Conservation (phyloP, 64 coral and sea anemone species). For the Dendrophyllia cribrosa region DNA sequence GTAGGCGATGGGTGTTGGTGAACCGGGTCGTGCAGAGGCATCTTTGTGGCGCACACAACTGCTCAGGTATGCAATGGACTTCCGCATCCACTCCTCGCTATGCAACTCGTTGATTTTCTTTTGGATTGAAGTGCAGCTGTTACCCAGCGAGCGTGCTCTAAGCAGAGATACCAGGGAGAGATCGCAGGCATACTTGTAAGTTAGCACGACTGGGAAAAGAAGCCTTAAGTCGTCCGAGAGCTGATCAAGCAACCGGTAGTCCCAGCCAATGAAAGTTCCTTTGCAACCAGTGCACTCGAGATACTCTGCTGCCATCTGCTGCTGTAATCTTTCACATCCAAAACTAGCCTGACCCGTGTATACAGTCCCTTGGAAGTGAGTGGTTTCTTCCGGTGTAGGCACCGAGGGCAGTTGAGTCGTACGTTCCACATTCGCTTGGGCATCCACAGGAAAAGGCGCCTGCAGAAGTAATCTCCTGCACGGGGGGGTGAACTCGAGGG, state of each 20-base stretch:
- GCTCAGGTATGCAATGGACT: background rate
- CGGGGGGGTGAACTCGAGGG: no score
- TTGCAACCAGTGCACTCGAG: background rate
- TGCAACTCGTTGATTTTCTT: background rate
- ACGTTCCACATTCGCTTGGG: no score
- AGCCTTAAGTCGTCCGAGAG: background rate
- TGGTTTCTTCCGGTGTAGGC: no score
- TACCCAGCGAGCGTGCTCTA: background rate
- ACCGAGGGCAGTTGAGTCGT: no score
- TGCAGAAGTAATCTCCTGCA: no score
- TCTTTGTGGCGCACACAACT: background rate
- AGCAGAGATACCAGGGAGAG: background rate
- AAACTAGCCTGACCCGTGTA: no score
- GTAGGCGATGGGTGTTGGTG: no score
- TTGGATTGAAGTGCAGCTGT: background rate
- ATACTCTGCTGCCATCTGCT: slow-evolving; percentile 35
- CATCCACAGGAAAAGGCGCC: no score
- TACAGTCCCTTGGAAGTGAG: no score
- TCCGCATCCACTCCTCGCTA: background rate
- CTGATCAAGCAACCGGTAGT: background rate
- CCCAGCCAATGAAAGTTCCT: slow-evolving; percentile 33
- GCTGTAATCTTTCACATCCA: background rate
- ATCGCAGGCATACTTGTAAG: no score
- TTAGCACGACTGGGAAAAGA: background rate
- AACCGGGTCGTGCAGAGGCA: background rate